Evolutionary conservation across 2,888 invertebrate species (phyloP).

Genomic region (Thera britannica): DNA sequence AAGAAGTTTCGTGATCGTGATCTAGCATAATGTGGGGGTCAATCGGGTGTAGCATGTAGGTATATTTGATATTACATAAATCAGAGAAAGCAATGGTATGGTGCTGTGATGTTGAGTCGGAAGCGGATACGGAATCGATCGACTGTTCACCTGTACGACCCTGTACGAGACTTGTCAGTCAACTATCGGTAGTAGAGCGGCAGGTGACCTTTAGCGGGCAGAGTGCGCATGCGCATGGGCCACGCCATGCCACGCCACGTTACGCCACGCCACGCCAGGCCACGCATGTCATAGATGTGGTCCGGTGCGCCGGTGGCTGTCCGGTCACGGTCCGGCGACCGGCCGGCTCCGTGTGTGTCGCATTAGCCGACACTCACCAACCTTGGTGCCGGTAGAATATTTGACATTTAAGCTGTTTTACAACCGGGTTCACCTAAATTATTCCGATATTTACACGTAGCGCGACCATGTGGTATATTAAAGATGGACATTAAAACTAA

Average conservation of each 20-base stretch:
- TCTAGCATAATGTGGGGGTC: constrained; percentile 45
- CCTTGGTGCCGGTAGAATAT: constrained; percentile 52
- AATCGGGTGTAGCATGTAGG: constrained; percentile 28
- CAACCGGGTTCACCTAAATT: constrained; percentile 29
- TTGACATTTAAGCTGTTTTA: constrained; percentile 62
- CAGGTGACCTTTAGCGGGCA: constrained; percentile 65
- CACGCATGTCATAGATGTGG: constrained; percentile 16
- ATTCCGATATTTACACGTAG: neutral
- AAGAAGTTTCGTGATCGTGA: constrained; percentile 52
- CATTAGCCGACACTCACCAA: constrained; percentile 50
- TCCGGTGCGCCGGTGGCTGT: neutral
- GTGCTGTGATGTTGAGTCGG: constrained; percentile 56
- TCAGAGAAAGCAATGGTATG: constrained; percentile 70
- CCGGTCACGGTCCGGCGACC: constrained; percentile 15
- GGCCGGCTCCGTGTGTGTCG: constrained; percentile 3
- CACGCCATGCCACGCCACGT: neutral
- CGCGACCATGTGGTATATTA: neutral
- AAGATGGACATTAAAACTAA: neutral
- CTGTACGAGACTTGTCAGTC: constrained; percentile 71
- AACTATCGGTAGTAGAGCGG: constrained; percentile 68
- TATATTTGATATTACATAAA: constrained; percentile 60
- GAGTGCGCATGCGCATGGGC: constrained; percentile 13
- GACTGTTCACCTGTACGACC: constrained; percentile 66
- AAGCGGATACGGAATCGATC: constrained; percentile 76
- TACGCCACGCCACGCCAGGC: neutral